Conservation (phyloP, 23 tunicate genomes). For the Trididemnum clinides region DNA sequence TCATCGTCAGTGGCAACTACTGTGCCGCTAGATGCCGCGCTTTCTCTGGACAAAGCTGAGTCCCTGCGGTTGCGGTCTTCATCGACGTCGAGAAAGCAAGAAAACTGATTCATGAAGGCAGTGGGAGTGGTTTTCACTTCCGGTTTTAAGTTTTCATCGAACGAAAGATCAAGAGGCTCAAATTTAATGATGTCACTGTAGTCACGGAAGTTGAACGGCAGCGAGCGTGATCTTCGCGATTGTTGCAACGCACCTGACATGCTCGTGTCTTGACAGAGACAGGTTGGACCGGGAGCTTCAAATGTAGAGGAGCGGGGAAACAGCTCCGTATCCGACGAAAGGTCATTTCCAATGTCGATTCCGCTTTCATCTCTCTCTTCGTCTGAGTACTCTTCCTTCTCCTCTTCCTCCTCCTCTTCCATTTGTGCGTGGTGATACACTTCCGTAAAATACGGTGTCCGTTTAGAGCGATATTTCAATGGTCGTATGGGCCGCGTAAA, state of each 20-base stretch:
- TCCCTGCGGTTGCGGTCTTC: constrained; percentile 39
- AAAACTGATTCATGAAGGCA: neutral
- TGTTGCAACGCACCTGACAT: neutral
- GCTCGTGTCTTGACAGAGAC: neutral
- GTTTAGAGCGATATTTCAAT: neutral
- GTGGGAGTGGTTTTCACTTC: neutral
- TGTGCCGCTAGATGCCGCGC: constrained; percentile 74
- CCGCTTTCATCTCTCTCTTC: neutral
- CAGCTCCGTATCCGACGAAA: constrained; percentile 12
- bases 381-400: neutral
- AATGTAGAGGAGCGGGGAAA: neutral
- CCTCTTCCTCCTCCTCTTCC: neutral
- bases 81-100: neutral
- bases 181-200: neutral
- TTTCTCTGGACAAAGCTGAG: constrained; percentile 56
- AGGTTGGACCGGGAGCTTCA: neutral
- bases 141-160: neutral
- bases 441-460: neutral
- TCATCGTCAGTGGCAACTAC: constrained; percentile 68
- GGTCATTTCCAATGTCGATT: neutral
- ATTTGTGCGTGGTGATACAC: neutral
- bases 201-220: constrained; percentile 9
- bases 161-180: neutral
- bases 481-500: neutral
- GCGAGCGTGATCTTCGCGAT: neutral